Evolutionary conservation across 2,797 vertebrate species (phyloP).

Genomic region (Pteronotus mesoamericanus): DNA sequence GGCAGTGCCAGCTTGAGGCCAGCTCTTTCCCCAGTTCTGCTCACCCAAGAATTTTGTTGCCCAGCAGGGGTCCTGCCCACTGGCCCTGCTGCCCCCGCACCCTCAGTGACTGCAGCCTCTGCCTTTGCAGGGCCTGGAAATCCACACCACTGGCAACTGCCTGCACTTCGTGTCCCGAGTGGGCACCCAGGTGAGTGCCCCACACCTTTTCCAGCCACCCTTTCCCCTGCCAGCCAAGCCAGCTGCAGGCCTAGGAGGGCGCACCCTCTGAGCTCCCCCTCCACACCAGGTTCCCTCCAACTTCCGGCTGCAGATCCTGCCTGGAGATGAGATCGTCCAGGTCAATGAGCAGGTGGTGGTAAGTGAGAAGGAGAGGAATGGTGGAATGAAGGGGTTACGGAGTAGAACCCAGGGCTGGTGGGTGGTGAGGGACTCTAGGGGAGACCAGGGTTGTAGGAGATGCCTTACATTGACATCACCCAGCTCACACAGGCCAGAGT

Average conservation of each 20-base stretch:
- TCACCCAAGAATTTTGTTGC: not conserved
- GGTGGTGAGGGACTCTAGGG: not conserved
- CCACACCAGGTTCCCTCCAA: conserved; percentile 80
- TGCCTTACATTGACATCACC: not conserved
- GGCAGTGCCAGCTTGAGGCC: not conserved
- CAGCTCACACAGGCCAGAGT: not conserved
- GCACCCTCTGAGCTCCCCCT: not conserved
- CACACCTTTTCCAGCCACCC: not conserved
- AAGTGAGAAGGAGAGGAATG: conserved; percentile 72
- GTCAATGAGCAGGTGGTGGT: conserved; percentile 96
- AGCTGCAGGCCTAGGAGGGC: not conserved
- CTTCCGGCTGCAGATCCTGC: conserved; percentile 82
- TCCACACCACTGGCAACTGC: conserved; percentile 88
- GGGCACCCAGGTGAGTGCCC: conserved; percentile 81
- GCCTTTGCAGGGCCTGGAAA: conserved; percentile 86
- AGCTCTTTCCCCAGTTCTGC: not conserved
- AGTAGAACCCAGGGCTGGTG: not conserved
- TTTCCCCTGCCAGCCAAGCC: not conserved
- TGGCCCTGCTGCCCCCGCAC: not conserved
- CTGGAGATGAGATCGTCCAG: conserved; percentile 94
- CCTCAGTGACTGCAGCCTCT: not conserved
- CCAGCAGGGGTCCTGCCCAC: not conserved
- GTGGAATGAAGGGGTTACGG: not conserved
- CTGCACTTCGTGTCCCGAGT: conserved; percentile 90
- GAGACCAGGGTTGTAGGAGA: not conserved